Base-by-base conservation (phyloP, 2,113 vertebrate genomes). In the Paedocypris sp. region DNA sequence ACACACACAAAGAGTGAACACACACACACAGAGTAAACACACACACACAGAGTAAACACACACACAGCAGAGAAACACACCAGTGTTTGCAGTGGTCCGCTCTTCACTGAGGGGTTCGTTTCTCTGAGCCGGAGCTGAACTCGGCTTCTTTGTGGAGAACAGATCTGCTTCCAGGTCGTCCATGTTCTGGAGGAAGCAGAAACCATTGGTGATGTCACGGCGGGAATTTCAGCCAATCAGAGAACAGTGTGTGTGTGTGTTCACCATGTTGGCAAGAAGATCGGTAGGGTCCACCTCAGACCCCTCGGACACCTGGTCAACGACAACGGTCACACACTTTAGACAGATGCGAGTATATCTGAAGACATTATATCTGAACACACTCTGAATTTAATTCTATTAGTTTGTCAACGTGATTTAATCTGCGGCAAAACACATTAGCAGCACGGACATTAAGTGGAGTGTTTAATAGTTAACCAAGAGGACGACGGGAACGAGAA, bases 121-220 rank as follows among this genome's bases (percentile, higher is more conserved):
- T 35, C 59, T 79, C 71, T 76, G 82, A 45, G 57, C 56, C 1
- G 79, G 77, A 13, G 78, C 67, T 2, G 69, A 78, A 18, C 56
- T 69, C 4, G 76, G 64, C 62, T 84, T 91, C 66, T 75, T 84
- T 22, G 75, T 79, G 22, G 77, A 71, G 52, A 94, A 80, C 35
- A 92, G 76, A 12, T 90, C 85, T 3, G 82, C 85, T 2, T 91
- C 91, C 88, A 92, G 79, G 20, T 88, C 85, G 0, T 92, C 90
- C 25, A 90, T 81, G 43, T 88, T 81, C 92, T 94, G 72, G 12
- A 42, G 49, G 2, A 8, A 48, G 60, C 6, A 35, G 8, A 22
- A 18, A 11, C 10, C 42, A 36, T 22, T 38, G 22, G 18, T 39
- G 38, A 13, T 1, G 5, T 9, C 51, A 18, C 8, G 5, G 4